phyloP scores from a whole-genome alignment of 1,140 invertebrate genomes.

The Brachionus angularis region DNA sequence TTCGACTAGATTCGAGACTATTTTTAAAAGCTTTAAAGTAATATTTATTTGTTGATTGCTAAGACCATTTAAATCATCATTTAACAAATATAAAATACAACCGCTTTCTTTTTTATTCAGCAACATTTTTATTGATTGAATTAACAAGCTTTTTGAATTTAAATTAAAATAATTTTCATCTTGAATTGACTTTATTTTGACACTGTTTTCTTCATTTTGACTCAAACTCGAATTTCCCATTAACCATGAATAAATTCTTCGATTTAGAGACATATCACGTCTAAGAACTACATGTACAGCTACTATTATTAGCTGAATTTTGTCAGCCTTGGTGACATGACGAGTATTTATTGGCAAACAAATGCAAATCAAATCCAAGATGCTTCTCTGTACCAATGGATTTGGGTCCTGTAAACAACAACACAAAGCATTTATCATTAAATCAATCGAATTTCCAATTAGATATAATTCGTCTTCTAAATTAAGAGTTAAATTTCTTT shows the following conservation, averaged over 20 bases:
- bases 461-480: conserved; percentile 31
- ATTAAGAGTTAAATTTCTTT: conserved; percentile 49
- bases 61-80: conserved; percentile 38
- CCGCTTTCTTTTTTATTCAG: conserved; percentile 51
- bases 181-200: neutral
- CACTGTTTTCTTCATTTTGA: neutral
- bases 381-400: conserved; percentile 78
- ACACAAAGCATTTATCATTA: conserved; percentile 66
- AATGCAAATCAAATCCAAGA: conserved; percentile 75
- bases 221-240: conserved; percentile 64
- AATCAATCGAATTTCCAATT: conserved; percentile 39
- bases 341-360: conserved; percentile 81
- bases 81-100: neutral
- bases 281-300: conserved; percentile 76
- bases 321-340: conserved; percentile 69
- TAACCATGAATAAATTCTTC: conserved; percentile 77
- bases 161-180: conserved; percentile 66
- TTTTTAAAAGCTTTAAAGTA: conserved; percentile 74
- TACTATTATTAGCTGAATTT: conserved; percentile 72
- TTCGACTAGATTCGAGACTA: conserved; percentile 79
- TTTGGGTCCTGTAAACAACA: conserved; percentile 73
- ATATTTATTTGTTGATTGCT: conserved; percentile 47
- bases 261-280: conserved; percentile 85
- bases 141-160: conserved; percentile 66
- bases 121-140: conserved; percentile 59